Percentiles rank a stretch among this genome's conserved stretches.
Conservation (phyloP, 2,113 vertebrate species). For the Chamaea fasciata region DNA sequence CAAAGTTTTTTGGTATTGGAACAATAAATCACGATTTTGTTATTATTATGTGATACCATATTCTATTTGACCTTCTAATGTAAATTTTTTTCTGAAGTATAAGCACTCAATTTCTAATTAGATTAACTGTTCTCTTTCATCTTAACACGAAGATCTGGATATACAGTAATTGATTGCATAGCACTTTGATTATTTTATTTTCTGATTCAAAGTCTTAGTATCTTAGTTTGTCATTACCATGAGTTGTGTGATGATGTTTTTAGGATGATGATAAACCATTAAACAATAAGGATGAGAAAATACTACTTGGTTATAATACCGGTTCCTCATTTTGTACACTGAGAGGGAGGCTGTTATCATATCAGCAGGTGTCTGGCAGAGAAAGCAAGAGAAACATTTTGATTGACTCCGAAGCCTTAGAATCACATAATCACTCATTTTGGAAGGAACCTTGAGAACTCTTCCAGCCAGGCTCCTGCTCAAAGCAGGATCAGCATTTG, state of each 20-base stretch:
- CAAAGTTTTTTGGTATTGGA: not conserved
- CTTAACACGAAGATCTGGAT: not conserved
- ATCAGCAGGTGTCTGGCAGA: not conserved
- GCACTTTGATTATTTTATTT: not conserved
- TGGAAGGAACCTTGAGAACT: not conserved
- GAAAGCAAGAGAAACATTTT: not conserved
- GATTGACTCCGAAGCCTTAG: not conserved
- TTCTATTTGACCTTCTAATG: not conserved
- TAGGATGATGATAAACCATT: not conserved
- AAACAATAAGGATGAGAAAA: not conserved
- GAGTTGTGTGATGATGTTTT: not conserved
- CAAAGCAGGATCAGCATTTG: not conserved
- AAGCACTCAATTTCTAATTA: not conserved
- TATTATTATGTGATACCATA: not conserved
- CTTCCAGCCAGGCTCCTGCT: not conserved
- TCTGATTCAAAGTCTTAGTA: not conserved
- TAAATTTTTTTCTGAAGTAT: not conserved
- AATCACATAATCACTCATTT: not conserved
- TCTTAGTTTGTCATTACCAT: not conserved
- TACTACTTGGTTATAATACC: not conserved
- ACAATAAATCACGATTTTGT: not conserved
- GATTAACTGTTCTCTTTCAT: not conserved
- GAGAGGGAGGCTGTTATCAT: not conserved
- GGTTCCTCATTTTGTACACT: not conserved
- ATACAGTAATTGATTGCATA: not conserved